A percentile compares a stretch with the other conserved stretches of the same genome.
These are phyloP conservation scores for Proisotoma minuta DNA, from an alignment of 2,888 invertebrate species.

Conservation along the genomic window DNA sequence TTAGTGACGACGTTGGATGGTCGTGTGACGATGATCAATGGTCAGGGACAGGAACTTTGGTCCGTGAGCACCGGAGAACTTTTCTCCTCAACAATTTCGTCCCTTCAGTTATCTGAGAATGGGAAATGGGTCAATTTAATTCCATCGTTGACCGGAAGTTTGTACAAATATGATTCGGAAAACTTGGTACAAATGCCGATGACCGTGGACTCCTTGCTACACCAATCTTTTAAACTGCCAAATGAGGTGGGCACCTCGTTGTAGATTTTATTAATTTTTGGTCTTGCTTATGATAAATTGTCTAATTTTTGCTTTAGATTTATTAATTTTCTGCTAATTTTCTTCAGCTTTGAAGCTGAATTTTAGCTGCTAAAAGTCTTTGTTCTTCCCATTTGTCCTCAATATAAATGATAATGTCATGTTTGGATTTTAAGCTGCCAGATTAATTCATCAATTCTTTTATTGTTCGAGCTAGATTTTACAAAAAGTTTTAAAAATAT, in stretches of 20 bases:
- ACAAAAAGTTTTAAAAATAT: too few relatives aligned
- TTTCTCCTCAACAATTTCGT: conserved; percentile 82
- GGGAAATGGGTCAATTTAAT: conserved; percentile 84
- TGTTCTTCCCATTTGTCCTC: too few relatives aligned
- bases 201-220: conserved; percentile 76
- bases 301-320: not conserved
- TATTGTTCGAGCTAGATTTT: too few relatives aligned
- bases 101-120: conserved; percentile 72
- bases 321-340: not conserved
- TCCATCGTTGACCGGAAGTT: conserved; percentile 83
- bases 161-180: conserved; percentile 88
- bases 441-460: too few relatives aligned
- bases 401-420: too few relatives aligned
- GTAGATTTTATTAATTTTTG: not conserved
- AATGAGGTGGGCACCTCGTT: conserved; percentile 77
- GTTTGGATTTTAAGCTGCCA: too few relatives aligned
- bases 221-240: conserved; percentile 74
- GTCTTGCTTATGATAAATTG: not conserved
- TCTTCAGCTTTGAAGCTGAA: not conserved
- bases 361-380: not conserved
- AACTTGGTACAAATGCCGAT: conserved; percentile 78
- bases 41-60: conserved; percentile 70
- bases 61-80: conserved; percentile 72
- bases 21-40: conserved; percentile 71
- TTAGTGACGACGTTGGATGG: conserved; percentile 90